Base-by-base conservation (phyloP, 2,888 invertebrate species). In the Mythimna lalbum region DNA sequence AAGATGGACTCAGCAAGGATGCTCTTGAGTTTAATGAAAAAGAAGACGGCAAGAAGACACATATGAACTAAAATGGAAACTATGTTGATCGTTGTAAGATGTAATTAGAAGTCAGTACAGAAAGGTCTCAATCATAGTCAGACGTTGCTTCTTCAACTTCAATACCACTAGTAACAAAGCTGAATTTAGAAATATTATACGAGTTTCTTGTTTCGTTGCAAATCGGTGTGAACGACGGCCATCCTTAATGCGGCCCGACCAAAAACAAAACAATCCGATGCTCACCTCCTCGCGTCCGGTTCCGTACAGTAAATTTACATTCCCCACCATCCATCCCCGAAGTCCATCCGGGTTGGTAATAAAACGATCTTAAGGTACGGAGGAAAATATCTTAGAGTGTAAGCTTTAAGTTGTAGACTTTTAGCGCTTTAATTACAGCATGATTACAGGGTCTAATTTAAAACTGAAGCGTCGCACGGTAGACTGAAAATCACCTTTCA, bases 181-280 rank as follows among this genome's bases (percentile, higher is more conserved):
- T n/a, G 47, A 49, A 49, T 49, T 19, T 6, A 47, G 9, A 49
- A 49, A 49, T 6, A 17, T 27, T 27, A 0, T 27, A 27, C 27
- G 27, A 27, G 27, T 27, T 0, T 27, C 27, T 27, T 27, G 4
- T 4, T 27, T 2, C 27, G 53, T 86, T 85, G 78, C 85, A 56
- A 19, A 39, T 66, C 91, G 90, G 93, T 93, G 91, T 92, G 68
- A 88, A 74, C 49, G 55, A 53, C 83, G 74, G 80, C 87, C 91
- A 78, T 86, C 82, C 88, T 90, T 93, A 94, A 94, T 92, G 92
- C 93, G 90, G 90, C 86, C 90, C 91, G 88, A 89, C 90, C 93
- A 92, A 94, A 94, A 95, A 95, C 95, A 95, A 95, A 95, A 94
- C 95, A 95, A 94, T 95, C 93, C 93, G 93, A 93, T 92, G 94